These are phyloP conservation scores for Lordiphosa clarofinis DNA, from an alignment of 1,140 invertebrate species.

Conservation along the genomic window DNA sequence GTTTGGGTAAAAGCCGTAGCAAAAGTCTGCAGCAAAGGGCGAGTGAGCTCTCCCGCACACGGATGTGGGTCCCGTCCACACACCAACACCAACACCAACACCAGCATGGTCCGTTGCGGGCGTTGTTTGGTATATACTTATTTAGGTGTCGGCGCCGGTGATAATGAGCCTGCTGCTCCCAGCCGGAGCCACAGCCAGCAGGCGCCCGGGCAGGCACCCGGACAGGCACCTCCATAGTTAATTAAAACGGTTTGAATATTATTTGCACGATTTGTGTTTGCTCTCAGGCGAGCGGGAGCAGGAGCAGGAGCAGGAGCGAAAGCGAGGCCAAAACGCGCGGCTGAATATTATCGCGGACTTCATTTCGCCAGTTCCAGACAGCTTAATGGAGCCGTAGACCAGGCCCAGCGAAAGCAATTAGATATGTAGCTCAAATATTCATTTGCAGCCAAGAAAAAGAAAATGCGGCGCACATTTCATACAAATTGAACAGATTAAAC, in stretches of 20 bases:
- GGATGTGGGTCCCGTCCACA: neutral
- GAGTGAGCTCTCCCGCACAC: neutral
- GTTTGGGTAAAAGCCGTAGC: slow-evolving; percentile 17
- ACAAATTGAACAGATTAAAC: slow-evolving; percentile 12
- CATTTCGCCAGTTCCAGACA: slow-evolving; percentile 14
- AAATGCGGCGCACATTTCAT: slow-evolving; percentile 11
- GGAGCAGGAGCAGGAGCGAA: too few relatives aligned
- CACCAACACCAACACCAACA: too few relatives aligned
- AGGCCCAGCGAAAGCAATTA: slow-evolving; percentile 12
- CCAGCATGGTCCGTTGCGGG: slow-evolving; percentile 4
- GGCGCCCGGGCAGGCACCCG: neutral
- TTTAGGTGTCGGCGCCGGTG: slow-evolving; percentile 13
- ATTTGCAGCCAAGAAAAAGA: slow-evolving; percentile 14
- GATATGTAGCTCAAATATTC: slow-evolving; percentile 21
- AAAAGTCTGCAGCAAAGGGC: slow-evolving; percentile 15
- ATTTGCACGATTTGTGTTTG: slow-evolving; percentile 17
- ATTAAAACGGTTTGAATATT: slow-evolving; percentile 25
- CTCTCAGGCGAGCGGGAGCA: slow-evolving; percentile 8
- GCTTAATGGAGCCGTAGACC: slow-evolving; percentile 10
- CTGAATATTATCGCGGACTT: slow-evolving; percentile 14
- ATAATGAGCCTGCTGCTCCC: slow-evolving; percentile 8
- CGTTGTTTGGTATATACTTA: slow-evolving; percentile 4
- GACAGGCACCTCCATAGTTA: slow-evolving; percentile 17
- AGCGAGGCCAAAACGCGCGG: neutral
- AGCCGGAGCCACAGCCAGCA: neutral